Percentiles rank a stretch among this genome's conserved stretches.
Conservation (phyloP, 2,888 invertebrate genomes). For the Mythimna pallens region DNA sequence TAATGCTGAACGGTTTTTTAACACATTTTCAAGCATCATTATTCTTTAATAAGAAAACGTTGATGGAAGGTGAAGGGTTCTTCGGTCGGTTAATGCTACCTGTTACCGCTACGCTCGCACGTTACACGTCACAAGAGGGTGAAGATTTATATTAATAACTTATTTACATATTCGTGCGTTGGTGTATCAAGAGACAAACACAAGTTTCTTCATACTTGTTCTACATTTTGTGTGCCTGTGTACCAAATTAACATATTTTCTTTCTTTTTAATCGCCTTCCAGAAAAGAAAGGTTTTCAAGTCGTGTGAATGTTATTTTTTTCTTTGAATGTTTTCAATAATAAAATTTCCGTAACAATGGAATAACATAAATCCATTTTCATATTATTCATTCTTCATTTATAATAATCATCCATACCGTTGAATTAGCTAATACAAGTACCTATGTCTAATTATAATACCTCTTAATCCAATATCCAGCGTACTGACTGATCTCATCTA, state of each 20-base stretch:
- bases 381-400: not conserved
- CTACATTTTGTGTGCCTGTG: no score
- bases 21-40: slow-evolving; percentile 34
- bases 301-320: no score
- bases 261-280: no score
- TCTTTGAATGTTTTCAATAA: not conserved
- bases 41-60: slow-evolving; percentile 31
- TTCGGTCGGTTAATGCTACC: slow-evolving; percentile 18
- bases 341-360: not conserved
- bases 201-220: no score
- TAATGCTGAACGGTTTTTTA: slow-evolving; percentile 36
- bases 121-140: not conserved
- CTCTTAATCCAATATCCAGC: not conserved
- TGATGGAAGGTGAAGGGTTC: slow-evolving; percentile 18
- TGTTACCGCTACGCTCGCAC: not conserved
- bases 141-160: slow-evolving; percentile 17
- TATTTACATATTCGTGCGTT: not conserved
- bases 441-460: slow-evolving; percentile 1
- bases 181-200: not conserved
- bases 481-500: slow-evolving; percentile 14
- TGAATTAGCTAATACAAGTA: not conserved
- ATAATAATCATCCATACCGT: not conserved
- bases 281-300: no score
- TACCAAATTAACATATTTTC: no score
- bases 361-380: not conserved